Conservation (phyloP, 2,113 vertebrate species). For the Cebidichthys violaceus region DNA sequence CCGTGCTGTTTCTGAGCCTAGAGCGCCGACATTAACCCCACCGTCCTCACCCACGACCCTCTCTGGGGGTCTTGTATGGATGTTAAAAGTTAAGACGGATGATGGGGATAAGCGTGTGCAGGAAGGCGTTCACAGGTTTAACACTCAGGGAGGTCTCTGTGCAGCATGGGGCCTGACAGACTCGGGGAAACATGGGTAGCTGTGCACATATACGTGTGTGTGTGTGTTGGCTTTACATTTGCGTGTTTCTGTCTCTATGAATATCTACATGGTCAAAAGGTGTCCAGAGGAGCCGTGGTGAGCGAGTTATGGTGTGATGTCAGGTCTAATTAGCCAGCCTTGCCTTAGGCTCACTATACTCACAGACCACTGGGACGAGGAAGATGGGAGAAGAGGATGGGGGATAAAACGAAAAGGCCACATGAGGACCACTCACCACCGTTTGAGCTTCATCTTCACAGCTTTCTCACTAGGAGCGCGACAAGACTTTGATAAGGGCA, state of each 20-base stretch:
- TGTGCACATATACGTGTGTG: neutral
- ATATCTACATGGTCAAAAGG: conserved; percentile 44
- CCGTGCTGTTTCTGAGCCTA: conserved; percentile 1
- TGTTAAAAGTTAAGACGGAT: conserved; percentile 29
- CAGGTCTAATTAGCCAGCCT: conserved; percentile 79
- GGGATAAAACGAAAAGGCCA: conserved; percentile 56
- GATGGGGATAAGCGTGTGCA: neutral
- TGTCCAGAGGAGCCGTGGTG: conserved; percentile 44
- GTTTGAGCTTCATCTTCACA: conserved; percentile 50
- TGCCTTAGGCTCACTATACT: conserved; percentile 79
- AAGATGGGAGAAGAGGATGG: conserved; percentile 30
- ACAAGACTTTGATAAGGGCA: conserved; percentile 74
- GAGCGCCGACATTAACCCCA: conserved; percentile 27
- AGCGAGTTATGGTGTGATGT: conserved; percentile 74
- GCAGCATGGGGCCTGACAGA: conserved; percentile 34
- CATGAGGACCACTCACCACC: conserved; percentile 52
- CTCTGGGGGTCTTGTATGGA: conserved; percentile 17
- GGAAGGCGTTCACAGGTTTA: conserved; percentile 6
- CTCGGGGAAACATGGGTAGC: conserved; percentile 9
- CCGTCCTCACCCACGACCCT: neutral
- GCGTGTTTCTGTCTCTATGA: conserved; percentile 31
- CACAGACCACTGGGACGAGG: conserved; percentile 64
- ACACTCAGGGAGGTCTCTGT: conserved; percentile 7
- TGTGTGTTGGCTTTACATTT: neutral
- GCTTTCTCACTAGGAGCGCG: conserved; percentile 37